Evolutionary conservation across 2,888 invertebrate species (phyloP), one percentile per base, ranked within the genome.

Genomic region (Oligia latruncula): DNA sequence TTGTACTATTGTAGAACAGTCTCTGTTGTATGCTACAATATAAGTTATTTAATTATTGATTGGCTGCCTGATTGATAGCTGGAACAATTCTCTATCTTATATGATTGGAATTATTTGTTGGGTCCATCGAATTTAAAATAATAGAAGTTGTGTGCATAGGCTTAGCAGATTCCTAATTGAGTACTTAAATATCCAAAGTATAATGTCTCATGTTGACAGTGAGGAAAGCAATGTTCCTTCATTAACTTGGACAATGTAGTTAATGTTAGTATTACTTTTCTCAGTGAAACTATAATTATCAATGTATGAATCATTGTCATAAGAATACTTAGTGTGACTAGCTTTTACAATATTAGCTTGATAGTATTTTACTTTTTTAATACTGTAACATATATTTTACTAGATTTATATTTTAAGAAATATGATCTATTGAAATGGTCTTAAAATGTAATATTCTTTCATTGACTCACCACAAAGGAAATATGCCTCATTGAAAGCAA

Each of bases 271-370:
- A 80, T 85, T 62, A 70, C 68, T 80, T 74, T 87, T 85, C 70
- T 85, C 77, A 73, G 85, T 84, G 87, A 60, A 77, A 85, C 71
- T 80, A 84, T 74, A 77, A 83, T 74, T 77, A 75, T 84, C 60
- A 77, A 77, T 74, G 64, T 84, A 82, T 84, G 77, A 80, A 78
- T 83, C 75, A 82, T 81, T 83, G 73, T 76, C 46, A 64, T 90
- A 90, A 88, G 89, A 88, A 90, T 89, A 87, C 74, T 85, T 87
- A 88, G 88, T 88, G 89, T 88, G 89, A 90, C 87, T 93, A 92
- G 90, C 88, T 87, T 90, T 87, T 90, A 89, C 84, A 91, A 86
- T 87, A 77, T 90, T 89, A 91, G 87, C 86, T 86, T 89, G 87
- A 88, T 87, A 89, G 87, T 90, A 87, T 85, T 91, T 88, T 89